A percentile compares a stretch with the other conserved stretches of the same genome.
Evolutionary conservation across 2,113 vertebrate species (phyloP).

Genomic region (Barnardius zonarius): DNA sequence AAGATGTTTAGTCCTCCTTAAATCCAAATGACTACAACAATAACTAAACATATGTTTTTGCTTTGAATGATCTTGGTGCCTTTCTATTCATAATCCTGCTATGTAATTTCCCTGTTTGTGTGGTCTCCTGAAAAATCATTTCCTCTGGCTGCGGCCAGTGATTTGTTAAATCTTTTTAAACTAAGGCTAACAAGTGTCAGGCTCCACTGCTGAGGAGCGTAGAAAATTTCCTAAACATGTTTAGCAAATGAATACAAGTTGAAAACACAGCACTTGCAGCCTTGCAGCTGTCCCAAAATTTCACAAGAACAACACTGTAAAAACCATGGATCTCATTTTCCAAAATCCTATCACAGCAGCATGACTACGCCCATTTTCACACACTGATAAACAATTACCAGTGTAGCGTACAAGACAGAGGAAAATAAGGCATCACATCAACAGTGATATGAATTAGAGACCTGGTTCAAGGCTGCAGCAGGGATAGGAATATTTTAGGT

Average conservation of each 20-base stretch:
- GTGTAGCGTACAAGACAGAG: accelerated
- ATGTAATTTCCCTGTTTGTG: background rate
- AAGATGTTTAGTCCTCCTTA: background rate
- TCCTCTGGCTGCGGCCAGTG: background rate
- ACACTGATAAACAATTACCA: background rate
- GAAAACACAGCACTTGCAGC: background rate
- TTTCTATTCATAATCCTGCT: background rate
- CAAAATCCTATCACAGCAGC: background rate
- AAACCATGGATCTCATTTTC: background rate
- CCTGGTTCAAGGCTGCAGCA: background rate
- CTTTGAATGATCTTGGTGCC: background rate
- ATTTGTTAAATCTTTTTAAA: background rate
- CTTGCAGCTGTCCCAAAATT: background rate
- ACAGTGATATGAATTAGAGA: background rate
- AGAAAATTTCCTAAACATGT: background rate
- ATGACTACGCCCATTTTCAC: background rate
- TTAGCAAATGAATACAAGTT: background rate
- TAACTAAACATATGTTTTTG: background rate
- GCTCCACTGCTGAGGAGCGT: background rate
- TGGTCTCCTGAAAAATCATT: background rate
- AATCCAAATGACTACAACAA: background rate
- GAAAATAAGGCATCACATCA: background rate
- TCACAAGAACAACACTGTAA: background rate
- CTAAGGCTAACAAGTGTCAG: background rate
- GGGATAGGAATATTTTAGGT: background rate